These are phyloP conservation scores for Leptogaster cylindrica DNA, from an alignment of 2,888 invertebrate genomes.

Conservation along the genomic window DNA sequence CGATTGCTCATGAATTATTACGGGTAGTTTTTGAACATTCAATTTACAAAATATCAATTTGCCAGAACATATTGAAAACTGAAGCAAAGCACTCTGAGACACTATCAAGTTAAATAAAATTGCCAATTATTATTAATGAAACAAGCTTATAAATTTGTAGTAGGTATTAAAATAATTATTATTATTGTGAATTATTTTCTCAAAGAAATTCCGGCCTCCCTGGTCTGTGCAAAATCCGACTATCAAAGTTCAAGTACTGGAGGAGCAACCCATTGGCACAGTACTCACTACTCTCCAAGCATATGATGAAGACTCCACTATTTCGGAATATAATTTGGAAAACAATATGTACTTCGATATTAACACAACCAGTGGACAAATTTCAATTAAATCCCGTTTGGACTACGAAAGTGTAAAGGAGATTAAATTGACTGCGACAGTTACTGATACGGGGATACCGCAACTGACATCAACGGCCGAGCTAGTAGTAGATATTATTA, in stretches of 20 bases:
- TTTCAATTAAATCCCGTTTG: constrained; percentile 76
- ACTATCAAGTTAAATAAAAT: too few species aligned
- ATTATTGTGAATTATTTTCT: too few species aligned
- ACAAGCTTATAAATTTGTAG: too few species aligned
- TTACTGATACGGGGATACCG: constrained; percentile 87
- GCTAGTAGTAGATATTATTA: constrained; percentile 77
- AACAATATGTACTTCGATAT: constrained; percentile 81
- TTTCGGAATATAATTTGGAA: constrained; percentile 71
- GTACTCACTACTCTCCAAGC: constrained; percentile 79
- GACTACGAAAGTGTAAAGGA: constrained; percentile 83
- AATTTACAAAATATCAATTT: background rate
- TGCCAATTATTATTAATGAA: too few species aligned
- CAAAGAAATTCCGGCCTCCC: constrained; percentile 76
- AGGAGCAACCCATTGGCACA: constrained; percentile 83
- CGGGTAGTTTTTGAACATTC: background rate
- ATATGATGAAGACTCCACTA: constrained; percentile 81
- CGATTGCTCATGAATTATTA: background rate
- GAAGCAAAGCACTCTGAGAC: too few species aligned
- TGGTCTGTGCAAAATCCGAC: constrained; percentile 72
- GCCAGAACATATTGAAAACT: too few species aligned
- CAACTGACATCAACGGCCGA: constrained; percentile 79
- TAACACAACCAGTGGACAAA: constrained; percentile 80
- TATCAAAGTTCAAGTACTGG: constrained; percentile 72
- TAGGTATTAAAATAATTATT: too few species aligned
- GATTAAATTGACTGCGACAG: constrained; percentile 80